These are phyloP conservation scores for Nephotettix cincticeps DNA, from an alignment of 1,140 invertebrate species.

Conservation along the genomic window DNA sequence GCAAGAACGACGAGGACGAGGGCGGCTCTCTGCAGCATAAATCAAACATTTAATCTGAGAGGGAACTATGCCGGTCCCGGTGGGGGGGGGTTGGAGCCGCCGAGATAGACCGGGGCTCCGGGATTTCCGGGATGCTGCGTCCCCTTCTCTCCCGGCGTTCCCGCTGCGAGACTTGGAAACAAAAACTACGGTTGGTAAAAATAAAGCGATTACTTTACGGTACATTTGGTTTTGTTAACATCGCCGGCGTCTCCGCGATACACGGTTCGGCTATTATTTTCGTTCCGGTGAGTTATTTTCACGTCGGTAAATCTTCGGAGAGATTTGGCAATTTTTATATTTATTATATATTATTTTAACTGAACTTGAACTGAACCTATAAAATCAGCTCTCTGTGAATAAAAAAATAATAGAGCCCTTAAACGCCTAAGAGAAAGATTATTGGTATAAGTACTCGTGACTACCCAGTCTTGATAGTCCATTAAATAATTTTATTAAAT, in stretches of 20 bases:
- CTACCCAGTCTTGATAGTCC: no score
- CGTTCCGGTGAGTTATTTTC: conserved; percentile 17
- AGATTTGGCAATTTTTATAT: no score
- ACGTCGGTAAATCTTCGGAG: no score
- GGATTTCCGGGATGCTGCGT: conserved; percentile 24
- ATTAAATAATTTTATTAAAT: no score
- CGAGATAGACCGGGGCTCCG: conserved; percentile 25
- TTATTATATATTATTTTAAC: no score
- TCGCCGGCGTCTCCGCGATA: conserved; percentile 9
- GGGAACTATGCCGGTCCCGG: not conserved
- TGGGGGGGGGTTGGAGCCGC: conserved; percentile 5
- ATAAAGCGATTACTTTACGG: no score
- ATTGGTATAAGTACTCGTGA: no score
- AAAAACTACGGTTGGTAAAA: not conserved
- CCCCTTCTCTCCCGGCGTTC: not conserved
- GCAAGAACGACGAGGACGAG: not conserved
- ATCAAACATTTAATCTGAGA: conserved; percentile 29
- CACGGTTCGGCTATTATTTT: conserved; percentile 17
- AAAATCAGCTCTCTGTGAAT: no score
- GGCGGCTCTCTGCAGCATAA: conserved; percentile 1
- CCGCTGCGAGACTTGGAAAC: not conserved
- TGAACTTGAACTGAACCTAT: no score
- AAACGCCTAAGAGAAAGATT: no score
- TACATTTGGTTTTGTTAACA: no score
- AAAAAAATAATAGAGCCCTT: no score